Percentiles rank a stretch among this genome's conserved stretches.
Evolutionary conservation across 2,888 invertebrate species (phyloP).

Genomic region (Branchellion lobata): DNA sequence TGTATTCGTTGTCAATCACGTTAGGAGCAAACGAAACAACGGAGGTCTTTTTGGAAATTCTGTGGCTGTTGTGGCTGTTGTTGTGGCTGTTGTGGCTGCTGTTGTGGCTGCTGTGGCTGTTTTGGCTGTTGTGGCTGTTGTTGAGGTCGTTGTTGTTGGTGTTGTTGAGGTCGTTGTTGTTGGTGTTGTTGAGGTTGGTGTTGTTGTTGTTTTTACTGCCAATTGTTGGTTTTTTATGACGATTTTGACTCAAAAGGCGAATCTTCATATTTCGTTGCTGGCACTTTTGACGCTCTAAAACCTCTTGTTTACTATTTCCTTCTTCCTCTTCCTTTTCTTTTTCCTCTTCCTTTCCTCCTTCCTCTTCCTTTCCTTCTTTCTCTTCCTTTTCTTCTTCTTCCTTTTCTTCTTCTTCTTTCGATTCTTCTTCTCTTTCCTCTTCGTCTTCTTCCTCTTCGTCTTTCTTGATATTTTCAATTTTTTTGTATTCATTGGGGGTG

Average conservation of each 20-base stretch:
- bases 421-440: background rate
- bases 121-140: too few relatives aligned
- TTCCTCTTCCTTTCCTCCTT: background rate
- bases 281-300: too few relatives aligned
- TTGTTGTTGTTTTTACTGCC: too few relatives aligned
- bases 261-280: too few relatives aligned
- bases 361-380: background rate
- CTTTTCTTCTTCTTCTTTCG: background rate
- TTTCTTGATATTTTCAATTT: background rate
- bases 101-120: background rate
- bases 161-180: too few relatives aligned
- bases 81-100: background rate
- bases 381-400: background rate
- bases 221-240: too few relatives aligned
- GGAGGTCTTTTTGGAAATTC: background rate
- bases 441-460: background rate
- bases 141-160: background rate
- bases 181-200: too few relatives aligned
- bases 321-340: background rate
- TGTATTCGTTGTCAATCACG: constrained; percentile 1
- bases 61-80: background rate
- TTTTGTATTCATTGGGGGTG: background rate
- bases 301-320: background rate
- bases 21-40: constrained; percentile 28
- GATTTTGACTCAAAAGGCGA: too few relatives aligned